A percentile compares a stretch with the other conserved stretches of the same genome.
Evolutionary conservation across 2,113 vertebrate genomes (phyloP).

Genomic region (Nothocercus nigrocapillus): DNA sequence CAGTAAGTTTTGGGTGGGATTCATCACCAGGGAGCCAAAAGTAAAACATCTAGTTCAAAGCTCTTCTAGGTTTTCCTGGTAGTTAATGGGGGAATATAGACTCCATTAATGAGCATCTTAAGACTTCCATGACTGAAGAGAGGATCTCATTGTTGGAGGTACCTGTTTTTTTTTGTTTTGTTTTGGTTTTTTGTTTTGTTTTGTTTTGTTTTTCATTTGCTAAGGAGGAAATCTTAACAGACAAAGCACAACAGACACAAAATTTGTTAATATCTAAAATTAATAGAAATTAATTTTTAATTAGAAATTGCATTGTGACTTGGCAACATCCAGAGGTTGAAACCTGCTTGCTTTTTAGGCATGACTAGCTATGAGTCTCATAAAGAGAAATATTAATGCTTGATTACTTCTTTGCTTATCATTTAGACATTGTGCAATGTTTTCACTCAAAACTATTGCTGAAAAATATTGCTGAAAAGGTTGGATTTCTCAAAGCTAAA

Average conservation of each 20-base stretch:
- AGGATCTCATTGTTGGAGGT: neutral
- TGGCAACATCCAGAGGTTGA: neutral
- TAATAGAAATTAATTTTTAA: neutral
- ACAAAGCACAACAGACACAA: neutral
- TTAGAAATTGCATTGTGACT: neutral
- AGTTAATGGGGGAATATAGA: neutral
- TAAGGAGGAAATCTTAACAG: neutral
- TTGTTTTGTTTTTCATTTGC: neutral
- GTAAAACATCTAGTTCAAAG: neutral
- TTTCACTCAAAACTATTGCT: neutral
- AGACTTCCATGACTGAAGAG: neutral
- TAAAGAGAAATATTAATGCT: neutral
- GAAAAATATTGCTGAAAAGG: neutral
- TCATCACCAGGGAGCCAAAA: neutral
- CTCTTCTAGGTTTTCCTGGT: neutral
- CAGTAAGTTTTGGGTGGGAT: neutral
- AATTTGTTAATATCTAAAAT: neutral
- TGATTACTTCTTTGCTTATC: neutral
- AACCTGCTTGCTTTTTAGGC: rapidly evolving
- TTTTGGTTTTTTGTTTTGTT: neutral
- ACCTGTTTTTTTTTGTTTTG: neutral
- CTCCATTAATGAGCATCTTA: neutral
- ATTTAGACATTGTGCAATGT: neutral
- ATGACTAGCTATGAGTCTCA: neutral
- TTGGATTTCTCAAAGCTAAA: neutral